Evolutionary conservation across 2,888 invertebrate species (phyloP).

Genomic region (Anoncus sp.): DNA sequence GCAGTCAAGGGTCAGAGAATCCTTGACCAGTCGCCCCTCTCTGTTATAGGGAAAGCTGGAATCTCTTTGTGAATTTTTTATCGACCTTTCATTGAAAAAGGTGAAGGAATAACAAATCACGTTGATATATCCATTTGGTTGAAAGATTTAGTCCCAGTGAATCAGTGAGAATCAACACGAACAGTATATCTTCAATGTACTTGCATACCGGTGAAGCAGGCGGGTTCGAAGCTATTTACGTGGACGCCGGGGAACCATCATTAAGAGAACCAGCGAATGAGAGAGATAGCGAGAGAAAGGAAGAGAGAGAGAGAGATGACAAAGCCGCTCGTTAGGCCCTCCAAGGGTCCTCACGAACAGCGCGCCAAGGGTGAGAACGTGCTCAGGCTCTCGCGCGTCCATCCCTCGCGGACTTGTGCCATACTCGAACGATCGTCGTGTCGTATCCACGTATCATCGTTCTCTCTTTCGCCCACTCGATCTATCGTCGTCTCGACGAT

Average conservation of each 20-base stretch:
- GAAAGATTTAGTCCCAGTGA: constrained; percentile 35
- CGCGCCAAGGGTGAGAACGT: constrained; percentile 83
- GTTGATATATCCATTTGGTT: constrained; percentile 23
- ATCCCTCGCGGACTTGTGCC: constrained; percentile 66
- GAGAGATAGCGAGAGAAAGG: constrained; percentile 38
- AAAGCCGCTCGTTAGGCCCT: constrained; percentile 83
- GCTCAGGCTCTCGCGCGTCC: constrained; percentile 78
- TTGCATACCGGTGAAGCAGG: constrained; percentile 28
- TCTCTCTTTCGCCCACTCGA: constrained; percentile 26
- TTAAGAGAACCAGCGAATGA: constrained; percentile 73
- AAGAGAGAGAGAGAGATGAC: constrained; percentile 77
- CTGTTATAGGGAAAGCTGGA: constrained; percentile 9
- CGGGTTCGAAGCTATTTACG: constrained; percentile 70
- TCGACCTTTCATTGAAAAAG: constrained; percentile 52
- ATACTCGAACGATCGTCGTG: constrained; percentile 68
- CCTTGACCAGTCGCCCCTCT: constrained; percentile 44
- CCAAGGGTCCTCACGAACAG: constrained; percentile 81
- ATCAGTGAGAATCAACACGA: constrained; percentile 16
- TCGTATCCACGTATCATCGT: constrained; percentile 68
- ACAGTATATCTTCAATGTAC: constrained; percentile 33
- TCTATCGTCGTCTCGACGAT: constrained; percentile 60
- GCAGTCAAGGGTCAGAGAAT: constrained; percentile 43
- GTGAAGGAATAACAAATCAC: constrained; percentile 46
- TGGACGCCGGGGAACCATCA: constrained; percentile 75
- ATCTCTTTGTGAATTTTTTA: constrained; percentile 64